Evolutionary conservation across 2,113 vertebrate species (phyloP).

Genomic region (Azemiops feae): DNA sequence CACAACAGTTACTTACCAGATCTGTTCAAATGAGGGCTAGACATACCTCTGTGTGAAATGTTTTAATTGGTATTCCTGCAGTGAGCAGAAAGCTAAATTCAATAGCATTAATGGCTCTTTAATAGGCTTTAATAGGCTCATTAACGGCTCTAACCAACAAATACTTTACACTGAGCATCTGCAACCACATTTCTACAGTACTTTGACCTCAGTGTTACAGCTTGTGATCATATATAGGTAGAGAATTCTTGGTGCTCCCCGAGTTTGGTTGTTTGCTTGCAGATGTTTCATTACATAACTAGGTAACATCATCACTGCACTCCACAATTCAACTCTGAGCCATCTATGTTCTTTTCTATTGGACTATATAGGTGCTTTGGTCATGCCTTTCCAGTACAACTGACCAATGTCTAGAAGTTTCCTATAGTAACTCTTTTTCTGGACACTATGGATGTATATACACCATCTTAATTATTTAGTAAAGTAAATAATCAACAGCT

Average conservation of each 20-base stretch:
- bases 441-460: not conserved
- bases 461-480: not conserved
- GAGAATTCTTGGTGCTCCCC: not conserved
- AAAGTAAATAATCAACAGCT: not conserved
- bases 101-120: not conserved
- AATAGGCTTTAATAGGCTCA: too few relatives aligned
- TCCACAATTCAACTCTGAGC: not conserved
- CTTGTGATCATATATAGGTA: not conserved
- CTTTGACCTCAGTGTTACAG: not conserved
- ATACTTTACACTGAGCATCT: not conserved
- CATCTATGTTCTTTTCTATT: not conserved
- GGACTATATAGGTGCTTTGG: not conserved
- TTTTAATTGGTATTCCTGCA: not conserved
- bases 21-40: not conserved
- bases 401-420: too few relatives aligned
- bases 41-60: not conserved
- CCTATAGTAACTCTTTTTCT: not conserved
- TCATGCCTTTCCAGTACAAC: not conserved
- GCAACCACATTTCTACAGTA: not conserved
- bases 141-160: not conserved
- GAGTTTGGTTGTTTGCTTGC: not conserved
- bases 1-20: not conserved
- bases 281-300: not conserved
- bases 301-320: not conserved
- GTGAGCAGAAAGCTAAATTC: not conserved